A percentile compares a stretch with the other conserved stretches of the same genome.
phyloP scores from a whole-genome alignment of 1,140 invertebrate species.

The Rhopalosiphum padi region DNA sequence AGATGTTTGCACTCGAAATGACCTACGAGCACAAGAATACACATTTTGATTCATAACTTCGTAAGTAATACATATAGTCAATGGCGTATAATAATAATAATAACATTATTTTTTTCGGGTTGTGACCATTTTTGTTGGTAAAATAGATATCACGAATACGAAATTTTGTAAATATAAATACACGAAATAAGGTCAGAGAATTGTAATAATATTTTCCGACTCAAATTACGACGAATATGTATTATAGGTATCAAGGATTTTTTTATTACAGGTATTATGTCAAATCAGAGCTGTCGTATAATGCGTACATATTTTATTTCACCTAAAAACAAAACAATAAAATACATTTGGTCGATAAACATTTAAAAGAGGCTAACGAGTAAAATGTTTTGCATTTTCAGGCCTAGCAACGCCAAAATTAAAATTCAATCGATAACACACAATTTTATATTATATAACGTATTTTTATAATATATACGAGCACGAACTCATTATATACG shows the following conservation, averaged over 20 bases:
- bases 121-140: neutral
- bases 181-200: neutral
- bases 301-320: neutral
- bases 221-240: neutral
- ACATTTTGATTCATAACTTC: neutral
- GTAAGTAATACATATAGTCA: neutral
- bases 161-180: neutral
- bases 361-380: neutral
- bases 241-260: constrained; percentile 1
- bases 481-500: neutral
- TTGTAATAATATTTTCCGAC: neutral
- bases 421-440: neutral
- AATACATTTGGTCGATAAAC: neutral
- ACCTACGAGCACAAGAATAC: neutral
- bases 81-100: neutral
- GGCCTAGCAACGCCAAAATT: neutral
- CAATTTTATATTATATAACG: neutral
- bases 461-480: neutral
- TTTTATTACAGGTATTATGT: neutral
- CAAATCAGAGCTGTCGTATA: neutral
- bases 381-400: neutral
- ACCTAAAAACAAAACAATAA: neutral
- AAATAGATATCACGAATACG: neutral
- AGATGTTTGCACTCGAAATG: neutral
- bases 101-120: neutral